Conservation (phyloP, 2,797 vertebrate genomes). For the Acridotheres tristis region DNA sequence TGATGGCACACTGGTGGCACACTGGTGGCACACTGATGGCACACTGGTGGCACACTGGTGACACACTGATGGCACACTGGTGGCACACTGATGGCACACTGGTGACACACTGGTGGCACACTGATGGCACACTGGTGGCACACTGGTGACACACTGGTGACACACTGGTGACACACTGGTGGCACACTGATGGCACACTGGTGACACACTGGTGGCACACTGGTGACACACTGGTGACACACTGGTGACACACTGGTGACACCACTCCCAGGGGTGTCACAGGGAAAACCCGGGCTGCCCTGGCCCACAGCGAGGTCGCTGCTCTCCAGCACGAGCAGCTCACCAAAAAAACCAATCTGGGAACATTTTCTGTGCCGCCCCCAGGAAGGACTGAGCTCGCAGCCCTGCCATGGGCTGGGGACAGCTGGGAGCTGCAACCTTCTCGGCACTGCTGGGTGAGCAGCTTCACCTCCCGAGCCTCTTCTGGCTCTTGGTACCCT, state of each 20-base stretch:
- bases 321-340: neutral
- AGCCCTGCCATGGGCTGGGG: neutral
- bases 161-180: accelerated
- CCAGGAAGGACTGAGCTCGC: neutral
- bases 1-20: too few species aligned
- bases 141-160: too few species aligned
- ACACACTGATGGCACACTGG: too few species aligned
- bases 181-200: accelerated
- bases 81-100: too few species aligned
- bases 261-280: accelerated
- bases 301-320: accelerated
- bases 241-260: too few species aligned
- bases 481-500: accelerated
- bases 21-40: too few species aligned
- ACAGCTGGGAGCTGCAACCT: neutral
- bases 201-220: too few species aligned
- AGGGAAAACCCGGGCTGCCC: accelerated
- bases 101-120: too few species aligned
- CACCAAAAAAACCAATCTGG: accelerated
- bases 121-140: too few species aligned
- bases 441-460: accelerated
- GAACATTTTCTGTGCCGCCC: neutral
- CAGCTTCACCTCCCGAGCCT: neutral
- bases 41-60: too few species aligned
- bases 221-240: too few species aligned